Percentiles rank a stretch among this genome's conserved stretches.
These are phyloP conservation scores for Sinocyclocheilus anshuiensis DNA, from an alignment of 2,113 vertebrate genomes.

Conservation along the genomic window DNA sequence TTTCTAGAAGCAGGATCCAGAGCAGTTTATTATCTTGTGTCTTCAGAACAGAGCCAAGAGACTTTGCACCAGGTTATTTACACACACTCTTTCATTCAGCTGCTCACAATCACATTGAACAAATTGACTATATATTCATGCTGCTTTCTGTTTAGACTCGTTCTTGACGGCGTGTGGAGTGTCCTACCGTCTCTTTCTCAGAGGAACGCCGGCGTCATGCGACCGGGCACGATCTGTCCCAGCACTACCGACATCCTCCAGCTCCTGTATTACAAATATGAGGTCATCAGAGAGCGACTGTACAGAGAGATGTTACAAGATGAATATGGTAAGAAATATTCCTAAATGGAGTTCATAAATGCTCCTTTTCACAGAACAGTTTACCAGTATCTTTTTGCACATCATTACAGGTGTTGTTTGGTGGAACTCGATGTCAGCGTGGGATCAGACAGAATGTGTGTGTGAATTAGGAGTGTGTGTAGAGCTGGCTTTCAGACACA, in stretches of 20 bases:
- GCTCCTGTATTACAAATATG: conserved; percentile 73
- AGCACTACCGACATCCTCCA: conserved; percentile 66
- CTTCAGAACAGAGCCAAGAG: conserved; percentile 29
- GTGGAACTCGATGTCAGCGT: conserved; percentile 68
- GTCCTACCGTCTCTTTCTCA: conserved; percentile 52
- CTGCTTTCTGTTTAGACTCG: conserved; percentile 39
- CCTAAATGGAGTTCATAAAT: not conserved
- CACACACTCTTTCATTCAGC: not conserved
- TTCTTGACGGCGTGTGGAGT: conserved; percentile 65
- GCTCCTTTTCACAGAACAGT: not conserved
- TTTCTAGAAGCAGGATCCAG: conserved; percentile 23
- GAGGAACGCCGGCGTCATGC: conserved; percentile 16
- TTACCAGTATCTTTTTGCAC: not conserved
- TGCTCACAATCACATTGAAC: not conserved
- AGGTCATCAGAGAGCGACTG: conserved; percentile 67
- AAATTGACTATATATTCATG: not conserved
- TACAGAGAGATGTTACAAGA: conserved; percentile 77
- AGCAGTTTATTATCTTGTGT: conserved; percentile 1
- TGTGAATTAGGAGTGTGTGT: conserved; percentile 63
- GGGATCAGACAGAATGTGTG: conserved; percentile 64
- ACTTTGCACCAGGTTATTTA: conserved; percentile 45
- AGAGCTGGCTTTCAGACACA: conserved; percentile 66
- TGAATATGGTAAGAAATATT: conserved; percentile 51
- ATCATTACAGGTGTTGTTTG: conserved; percentile 57
- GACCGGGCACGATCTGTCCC: conserved; percentile 60